A percentile compares a stretch with the other conserved stretches of the same genome.
Conservation (phyloP, 1,140 invertebrate species). For the Drosophila tropicalis region DNA sequence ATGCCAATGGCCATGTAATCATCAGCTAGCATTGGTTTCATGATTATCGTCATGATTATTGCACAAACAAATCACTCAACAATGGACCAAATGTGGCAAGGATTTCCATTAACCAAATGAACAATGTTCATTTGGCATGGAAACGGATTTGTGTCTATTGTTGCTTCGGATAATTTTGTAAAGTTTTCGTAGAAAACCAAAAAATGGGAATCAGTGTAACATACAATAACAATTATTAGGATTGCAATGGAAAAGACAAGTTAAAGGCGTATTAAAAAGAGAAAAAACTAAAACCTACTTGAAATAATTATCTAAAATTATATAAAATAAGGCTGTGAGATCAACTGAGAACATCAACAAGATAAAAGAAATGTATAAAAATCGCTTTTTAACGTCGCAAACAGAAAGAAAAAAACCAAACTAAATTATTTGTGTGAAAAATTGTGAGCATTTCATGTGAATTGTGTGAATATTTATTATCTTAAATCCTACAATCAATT, state of each 20-base stretch:
- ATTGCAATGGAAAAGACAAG: conserved; percentile 24
- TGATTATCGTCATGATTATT: conserved; percentile 19
- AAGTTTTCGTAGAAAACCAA: conserved; percentile 43
- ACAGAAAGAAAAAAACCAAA: too few relatives aligned
- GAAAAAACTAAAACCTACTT: conserved; percentile 19
- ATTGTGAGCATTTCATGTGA: conserved; percentile 16
- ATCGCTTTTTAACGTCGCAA: conserved; percentile 31
- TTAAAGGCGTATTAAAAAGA: conserved; percentile 15
- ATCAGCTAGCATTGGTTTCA: conserved; percentile 72
- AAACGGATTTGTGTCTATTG: conserved; percentile 38
- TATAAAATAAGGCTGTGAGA: conserved; percentile 68
- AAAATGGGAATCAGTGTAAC: conserved; percentile 61
- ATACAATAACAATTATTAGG: conserved; percentile 69
- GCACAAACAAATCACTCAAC: conserved; percentile 42
- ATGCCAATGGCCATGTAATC: conserved; percentile 54
- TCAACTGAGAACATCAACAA: conserved; percentile 53
- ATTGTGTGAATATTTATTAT: conserved; percentile 29
- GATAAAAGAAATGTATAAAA: conserved; percentile 36
- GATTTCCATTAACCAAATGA: neutral
- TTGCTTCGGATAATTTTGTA: conserved; percentile 53
- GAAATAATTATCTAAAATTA: conserved; percentile 37
- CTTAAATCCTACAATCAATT: conserved; percentile 5
- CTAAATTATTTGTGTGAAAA: conserved; percentile 20
- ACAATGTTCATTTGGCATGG: conserved; percentile 1
- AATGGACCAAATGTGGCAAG: conserved; percentile 40